Percentiles rank a stretch among this genome's conserved stretches.
Evolutionary conservation across 64 coral and sea anemone genomes (phyloP).

Genomic region (Orbicella faveolata): DNA sequence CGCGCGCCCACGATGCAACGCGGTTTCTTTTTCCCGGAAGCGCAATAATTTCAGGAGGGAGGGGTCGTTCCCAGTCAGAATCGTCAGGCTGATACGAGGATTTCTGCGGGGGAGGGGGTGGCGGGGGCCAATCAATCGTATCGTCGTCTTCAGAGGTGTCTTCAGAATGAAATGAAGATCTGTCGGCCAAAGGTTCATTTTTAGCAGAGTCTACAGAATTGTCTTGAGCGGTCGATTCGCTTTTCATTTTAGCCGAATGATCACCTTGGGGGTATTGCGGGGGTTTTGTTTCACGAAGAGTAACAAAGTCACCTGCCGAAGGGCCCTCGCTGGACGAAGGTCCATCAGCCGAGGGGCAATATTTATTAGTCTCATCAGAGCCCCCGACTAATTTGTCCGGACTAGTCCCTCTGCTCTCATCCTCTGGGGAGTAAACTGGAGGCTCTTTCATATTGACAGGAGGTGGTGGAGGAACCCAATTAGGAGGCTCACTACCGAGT

Average conservation of each 20-base stretch:
- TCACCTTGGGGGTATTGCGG: constrained; percentile 33
- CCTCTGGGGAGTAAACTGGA: background rate
- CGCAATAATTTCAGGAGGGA: constrained; percentile 26
- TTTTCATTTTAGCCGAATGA: constrained; percentile 19
- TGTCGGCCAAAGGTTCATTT: background rate
- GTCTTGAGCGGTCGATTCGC: background rate
- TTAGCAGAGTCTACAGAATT: background rate
- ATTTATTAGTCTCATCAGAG: background rate
- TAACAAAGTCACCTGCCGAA: background rate
- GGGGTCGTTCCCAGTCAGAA: constrained; percentile 31
- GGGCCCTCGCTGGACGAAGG: background rate
- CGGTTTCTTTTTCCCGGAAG: constrained; percentile 21
- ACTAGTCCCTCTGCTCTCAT: constrained; percentile 1
- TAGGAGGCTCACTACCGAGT: background rate
- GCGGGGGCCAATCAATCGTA: background rate
- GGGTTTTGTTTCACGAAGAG: background rate
- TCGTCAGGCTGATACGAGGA: background rate
- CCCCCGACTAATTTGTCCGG: background rate
- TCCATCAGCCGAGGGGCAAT: background rate
- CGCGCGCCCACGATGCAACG: constrained; percentile 4
- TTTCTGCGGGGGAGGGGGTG: constrained; percentile 34
- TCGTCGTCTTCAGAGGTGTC: constrained; percentile 9
- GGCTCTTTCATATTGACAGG: background rate
- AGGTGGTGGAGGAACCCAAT: constrained; percentile 14
- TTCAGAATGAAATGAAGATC: background rate